phyloP scores from a whole-genome alignment of 2,888 invertebrate genomes.

The Lithophane ornitopus region DNA sequence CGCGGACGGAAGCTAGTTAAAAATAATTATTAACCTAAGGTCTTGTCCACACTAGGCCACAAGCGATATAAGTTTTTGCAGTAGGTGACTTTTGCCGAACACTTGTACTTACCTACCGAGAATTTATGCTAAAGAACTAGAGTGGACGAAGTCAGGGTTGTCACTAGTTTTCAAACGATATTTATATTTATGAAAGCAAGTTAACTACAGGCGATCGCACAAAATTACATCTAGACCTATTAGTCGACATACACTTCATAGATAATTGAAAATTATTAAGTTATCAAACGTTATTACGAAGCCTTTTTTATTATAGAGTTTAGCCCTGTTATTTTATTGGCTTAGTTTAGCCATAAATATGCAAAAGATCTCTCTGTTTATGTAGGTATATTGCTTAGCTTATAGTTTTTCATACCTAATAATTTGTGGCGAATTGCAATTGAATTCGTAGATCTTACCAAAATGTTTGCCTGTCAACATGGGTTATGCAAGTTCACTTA shows the following conservation, averaged over 20 bases:
- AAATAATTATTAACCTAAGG: neutral
- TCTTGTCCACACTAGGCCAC: neutral
- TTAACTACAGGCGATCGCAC: constrained; percentile 20
- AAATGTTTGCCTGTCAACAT: neutral
- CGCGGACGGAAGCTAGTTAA: too few relatives aligned
- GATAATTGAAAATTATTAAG: constrained; percentile 67
- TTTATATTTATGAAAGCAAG: constrained; percentile 28
- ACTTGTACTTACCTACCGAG: neutral
- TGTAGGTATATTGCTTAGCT: neutral
- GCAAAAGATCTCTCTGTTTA: constrained; percentile 25
- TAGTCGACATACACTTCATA: constrained; percentile 38
- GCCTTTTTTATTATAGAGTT: constrained; percentile 31
- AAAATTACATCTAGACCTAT: constrained; percentile 48
- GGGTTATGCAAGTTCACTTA: neutral
- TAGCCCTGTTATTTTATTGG: constrained; percentile 34
- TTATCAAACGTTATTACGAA: constrained; percentile 55
- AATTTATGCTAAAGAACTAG: neutral
- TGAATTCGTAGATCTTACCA: neutral
- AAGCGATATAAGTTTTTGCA: neutral
- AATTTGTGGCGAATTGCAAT: constrained; percentile 9
- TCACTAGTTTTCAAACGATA: constrained; percentile 1
- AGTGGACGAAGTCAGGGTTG: neutral
- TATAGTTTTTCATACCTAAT: neutral
- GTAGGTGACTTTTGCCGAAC: neutral
- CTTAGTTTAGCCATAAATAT: constrained; percentile 40